A percentile compares a stretch with the other conserved stretches of the same genome.
phyloP scores from a whole-genome alignment of 2,888 invertebrate species.

The Agrochola circellaris region DNA sequence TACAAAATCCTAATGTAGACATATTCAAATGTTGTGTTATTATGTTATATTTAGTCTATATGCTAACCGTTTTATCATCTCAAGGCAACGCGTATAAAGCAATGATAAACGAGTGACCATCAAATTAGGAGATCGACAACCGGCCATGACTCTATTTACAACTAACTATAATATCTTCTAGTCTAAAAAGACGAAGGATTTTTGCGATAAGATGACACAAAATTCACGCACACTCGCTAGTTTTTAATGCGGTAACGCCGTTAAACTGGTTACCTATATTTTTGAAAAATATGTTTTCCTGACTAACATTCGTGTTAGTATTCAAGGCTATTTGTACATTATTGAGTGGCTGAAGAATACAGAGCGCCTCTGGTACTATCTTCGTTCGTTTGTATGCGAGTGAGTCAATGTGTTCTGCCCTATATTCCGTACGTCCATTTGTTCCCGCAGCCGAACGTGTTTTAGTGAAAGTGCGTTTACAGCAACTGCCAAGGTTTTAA shows the following conservation, averaged over 20 bases:
- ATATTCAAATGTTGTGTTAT: constrained; percentile 53
- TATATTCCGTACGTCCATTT: constrained; percentile 70
- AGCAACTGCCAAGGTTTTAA: constrained; percentile 80
- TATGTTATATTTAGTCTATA: constrained; percentile 59
- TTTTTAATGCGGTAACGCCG: constrained; percentile 38
- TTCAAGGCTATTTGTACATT: constrained; percentile 56
- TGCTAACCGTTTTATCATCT: constrained; percentile 74
- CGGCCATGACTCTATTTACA: constrained; percentile 88
- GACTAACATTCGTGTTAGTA: constrained; percentile 51
- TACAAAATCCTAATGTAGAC: constrained; percentile 43
- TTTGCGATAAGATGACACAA: constrained; percentile 85
- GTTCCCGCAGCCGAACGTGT: constrained; percentile 69
- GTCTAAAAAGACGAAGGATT: constrained; percentile 84
- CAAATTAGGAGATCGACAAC: constrained; percentile 89
- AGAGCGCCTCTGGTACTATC: constrained; percentile 51
- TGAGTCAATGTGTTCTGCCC: constrained; percentile 65
- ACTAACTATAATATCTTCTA: constrained; percentile 69
- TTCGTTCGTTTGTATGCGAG: constrained; percentile 40
- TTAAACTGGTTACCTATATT: constrained; percentile 47
- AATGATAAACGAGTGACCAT: constrained; percentile 84
- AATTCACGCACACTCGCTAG: constrained; percentile 67
- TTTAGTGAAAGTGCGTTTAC: constrained; percentile 83
- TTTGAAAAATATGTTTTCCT: constrained; percentile 51
- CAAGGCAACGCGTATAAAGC: constrained; percentile 76
- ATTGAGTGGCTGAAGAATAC: constrained; percentile 55